A percentile compares a stretch with the other conserved stretches of the same genome.
These are phyloP conservation scores for Fukomys damarensis DNA, from an alignment of 2,113 vertebrate genomes.

Conservation along the genomic window DNA sequence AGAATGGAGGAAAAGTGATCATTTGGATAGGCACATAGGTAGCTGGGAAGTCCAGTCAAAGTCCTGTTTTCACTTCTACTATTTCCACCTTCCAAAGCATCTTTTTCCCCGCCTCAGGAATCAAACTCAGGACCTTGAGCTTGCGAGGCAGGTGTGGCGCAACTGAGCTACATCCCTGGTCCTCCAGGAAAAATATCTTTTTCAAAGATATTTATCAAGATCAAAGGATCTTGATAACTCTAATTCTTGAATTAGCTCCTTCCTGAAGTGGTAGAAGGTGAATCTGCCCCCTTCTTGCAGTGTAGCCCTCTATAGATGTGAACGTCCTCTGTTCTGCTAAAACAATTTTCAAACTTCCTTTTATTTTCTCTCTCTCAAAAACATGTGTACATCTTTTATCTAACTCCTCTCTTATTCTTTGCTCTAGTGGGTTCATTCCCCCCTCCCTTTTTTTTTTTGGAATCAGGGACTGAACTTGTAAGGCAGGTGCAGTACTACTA, in stretches of 20 bases:
- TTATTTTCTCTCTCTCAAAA: slow-evolving; percentile 32
- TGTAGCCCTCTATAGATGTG: not conserved
- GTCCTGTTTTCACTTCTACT: not conserved
- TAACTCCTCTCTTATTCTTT: not conserved
- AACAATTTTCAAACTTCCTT: not conserved
- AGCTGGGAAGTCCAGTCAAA: not conserved
- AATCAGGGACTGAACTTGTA: no score
- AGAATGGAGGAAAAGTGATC: not conserved
- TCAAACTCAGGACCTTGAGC: no score
- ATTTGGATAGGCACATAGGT: not conserved
- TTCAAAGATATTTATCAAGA: no score
- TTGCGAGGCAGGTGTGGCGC: no score
- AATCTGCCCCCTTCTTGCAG: not conserved
- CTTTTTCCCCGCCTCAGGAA: no score
- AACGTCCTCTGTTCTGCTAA: not conserved
- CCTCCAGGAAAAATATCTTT: no score
- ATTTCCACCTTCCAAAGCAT: not conserved
- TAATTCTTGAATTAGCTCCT: not conserved
- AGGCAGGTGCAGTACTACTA: no score
- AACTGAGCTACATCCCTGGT: no score
- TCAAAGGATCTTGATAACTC: not conserved
- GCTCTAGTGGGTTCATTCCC: not conserved
- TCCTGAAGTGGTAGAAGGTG: not conserved
- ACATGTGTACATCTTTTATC: not conserved
- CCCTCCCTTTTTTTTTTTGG: no score